These are phyloP conservation scores for Characodon lateralis DNA, from an alignment of 2,797 vertebrate genomes.

Conservation along the genomic window DNA sequence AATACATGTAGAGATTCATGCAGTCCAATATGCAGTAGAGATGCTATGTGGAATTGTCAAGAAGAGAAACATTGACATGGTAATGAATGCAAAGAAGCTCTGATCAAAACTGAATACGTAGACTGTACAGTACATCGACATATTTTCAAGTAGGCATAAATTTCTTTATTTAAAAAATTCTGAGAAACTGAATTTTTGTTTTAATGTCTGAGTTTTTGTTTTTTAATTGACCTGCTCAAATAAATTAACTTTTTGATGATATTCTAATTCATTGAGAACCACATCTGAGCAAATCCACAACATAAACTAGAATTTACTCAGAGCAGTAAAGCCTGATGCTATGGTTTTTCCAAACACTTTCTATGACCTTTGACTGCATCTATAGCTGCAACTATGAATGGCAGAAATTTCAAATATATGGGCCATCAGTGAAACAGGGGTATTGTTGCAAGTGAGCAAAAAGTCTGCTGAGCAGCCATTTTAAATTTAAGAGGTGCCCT, in stretches of 20 bases:
- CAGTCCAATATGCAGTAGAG: too few species aligned
- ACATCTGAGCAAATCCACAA: background rate
- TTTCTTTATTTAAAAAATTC: too few species aligned
- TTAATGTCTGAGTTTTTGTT: too few species aligned
- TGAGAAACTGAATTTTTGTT: background rate
- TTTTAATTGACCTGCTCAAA: background rate
- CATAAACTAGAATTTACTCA: background rate
- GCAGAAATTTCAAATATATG: slow-evolving; percentile 28
- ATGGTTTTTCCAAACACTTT: background rate
- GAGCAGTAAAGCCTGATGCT: slow-evolving; percentile 12
- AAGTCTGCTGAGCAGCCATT: slow-evolving; percentile 1
- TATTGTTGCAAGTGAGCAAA: slow-evolving; percentile 6
- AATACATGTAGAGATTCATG: too few species aligned
- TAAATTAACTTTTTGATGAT: background rate
- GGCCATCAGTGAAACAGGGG: slow-evolving; percentile 24
- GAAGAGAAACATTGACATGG: too few species aligned
- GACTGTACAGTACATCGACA: too few species aligned
- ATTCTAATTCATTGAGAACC: background rate
- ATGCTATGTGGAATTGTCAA: too few species aligned
- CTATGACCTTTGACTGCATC: background rate
- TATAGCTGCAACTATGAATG: slow-evolving; percentile 20
- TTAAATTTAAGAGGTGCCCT: background rate
- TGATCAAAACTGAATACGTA: too few species aligned
- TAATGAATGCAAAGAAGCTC: too few species aligned
- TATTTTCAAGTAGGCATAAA: too few species aligned